Evolutionary conservation across 2,113 vertebrate genomes (phyloP).

Genomic region (Gallinago media): DNA sequence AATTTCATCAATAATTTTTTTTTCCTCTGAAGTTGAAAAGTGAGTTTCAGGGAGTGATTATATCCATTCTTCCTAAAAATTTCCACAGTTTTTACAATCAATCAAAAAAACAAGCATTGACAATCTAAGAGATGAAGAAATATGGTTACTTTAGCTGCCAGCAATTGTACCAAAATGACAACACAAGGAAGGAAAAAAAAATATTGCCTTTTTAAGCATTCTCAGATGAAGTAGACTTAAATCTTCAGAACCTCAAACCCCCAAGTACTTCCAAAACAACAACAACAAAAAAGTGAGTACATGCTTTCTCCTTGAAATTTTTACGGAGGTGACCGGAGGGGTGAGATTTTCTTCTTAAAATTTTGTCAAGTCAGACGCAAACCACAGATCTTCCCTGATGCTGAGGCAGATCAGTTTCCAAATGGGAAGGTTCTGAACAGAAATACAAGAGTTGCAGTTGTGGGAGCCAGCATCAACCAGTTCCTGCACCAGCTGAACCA

Average conservation of each 20-base stretch:
- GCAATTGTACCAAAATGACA: slow-evolving; percentile 46
- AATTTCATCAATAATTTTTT: neutral
- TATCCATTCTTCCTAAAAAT: neutral
- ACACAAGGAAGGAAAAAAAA: neutral
- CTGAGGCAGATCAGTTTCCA: neutral
- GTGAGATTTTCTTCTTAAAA: neutral
- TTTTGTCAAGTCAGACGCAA: neutral
- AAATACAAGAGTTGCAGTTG: neutral
- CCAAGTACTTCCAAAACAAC: neutral
- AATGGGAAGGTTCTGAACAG: neutral
- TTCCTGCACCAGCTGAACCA: neutral
- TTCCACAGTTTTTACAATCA: slow-evolving; percentile 49
- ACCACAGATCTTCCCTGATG: neutral
- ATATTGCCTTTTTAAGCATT: neutral
- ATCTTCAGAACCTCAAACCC: neutral
- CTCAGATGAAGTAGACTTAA: neutral
- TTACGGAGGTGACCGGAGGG: neutral
- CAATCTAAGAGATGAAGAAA: slow-evolving; percentile 48
- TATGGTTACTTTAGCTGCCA: slow-evolving; percentile 50
- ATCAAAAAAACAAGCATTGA: slow-evolving; percentile 13
- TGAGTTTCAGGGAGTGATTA: slow-evolving; percentile 30
- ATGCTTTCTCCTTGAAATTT: neutral
- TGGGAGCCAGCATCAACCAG: neutral
- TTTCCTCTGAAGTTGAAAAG: neutral
- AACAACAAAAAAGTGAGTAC: neutral